phyloP scores from a whole-genome alignment of 1,140 invertebrate species.

The Papilio glaucus region DNA sequence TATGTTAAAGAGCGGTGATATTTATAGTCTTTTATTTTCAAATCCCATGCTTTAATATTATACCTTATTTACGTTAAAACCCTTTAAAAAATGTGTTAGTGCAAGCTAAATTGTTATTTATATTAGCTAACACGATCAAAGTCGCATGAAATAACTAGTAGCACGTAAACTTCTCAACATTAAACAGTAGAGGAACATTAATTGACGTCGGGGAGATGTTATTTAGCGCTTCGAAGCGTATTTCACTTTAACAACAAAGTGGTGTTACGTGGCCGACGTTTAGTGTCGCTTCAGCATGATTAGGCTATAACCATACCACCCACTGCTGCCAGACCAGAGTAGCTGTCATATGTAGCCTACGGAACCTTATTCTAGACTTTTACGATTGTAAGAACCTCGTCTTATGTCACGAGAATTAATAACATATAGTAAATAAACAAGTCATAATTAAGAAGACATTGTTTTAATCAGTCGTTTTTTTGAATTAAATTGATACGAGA shows the following conservation, averaged over 20 bases:
- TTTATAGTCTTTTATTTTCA: no score
- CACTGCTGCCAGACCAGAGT: neutral
- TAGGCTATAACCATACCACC: conserved; percentile 10
- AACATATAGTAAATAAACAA: neutral
- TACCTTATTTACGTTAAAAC: neutral
- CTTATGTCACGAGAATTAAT: neutral
- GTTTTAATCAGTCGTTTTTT: no score
- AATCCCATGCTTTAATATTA: neutral
- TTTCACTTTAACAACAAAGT: conserved; percentile 26
- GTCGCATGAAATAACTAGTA: neutral
- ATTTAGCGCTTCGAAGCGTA: conserved; percentile 3
- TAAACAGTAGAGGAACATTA: neutral
- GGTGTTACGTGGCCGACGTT: neutral
- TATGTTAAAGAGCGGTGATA: no score
- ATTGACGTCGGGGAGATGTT: neutral
- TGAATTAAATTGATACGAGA: no score
- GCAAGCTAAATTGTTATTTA: neutral
- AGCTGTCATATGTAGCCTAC: neutral
- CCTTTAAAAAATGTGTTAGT: neutral
- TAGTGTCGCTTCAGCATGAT: neutral
- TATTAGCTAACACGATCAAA: neutral
- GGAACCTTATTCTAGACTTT: conserved; percentile 1
- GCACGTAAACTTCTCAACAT: neutral
- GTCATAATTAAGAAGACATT: no score
- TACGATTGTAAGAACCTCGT: neutral